These are phyloP conservation scores for Microctenopoma steveboyesi DNA, from an alignment of 2,797 vertebrate genomes.

Conservation along the genomic window DNA sequence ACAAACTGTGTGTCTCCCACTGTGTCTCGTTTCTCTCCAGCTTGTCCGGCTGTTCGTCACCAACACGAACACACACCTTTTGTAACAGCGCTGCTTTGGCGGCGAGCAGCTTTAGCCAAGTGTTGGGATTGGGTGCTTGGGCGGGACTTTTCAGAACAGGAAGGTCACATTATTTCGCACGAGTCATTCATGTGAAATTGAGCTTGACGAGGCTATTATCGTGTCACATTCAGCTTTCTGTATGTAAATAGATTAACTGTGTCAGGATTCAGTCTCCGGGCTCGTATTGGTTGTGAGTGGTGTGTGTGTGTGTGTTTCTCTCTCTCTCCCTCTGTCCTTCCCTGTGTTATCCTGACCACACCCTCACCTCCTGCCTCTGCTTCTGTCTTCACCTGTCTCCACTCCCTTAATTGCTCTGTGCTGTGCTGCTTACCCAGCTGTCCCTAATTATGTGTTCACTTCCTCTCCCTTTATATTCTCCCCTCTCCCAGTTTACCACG, in stretches of 20 bases:
- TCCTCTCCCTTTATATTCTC: too few species aligned
- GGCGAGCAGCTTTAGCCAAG: constrained; percentile 23
- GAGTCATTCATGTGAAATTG: background rate
- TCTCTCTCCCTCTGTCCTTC: too few species aligned
- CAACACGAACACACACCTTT: background rate
- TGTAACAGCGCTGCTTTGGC: background rate
- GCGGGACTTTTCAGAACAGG: background rate
- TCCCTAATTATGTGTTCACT: too few species aligned
- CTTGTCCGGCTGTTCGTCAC: constrained; percentile 18
- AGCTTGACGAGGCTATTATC: background rate
- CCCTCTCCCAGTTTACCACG: too few species aligned
- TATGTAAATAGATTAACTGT: background rate
- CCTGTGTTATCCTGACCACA: too few species aligned
- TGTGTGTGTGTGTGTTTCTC: too few species aligned
- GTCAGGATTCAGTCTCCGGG: too few species aligned
- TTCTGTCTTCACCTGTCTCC: too few species aligned
- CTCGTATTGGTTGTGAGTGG: too few species aligned
- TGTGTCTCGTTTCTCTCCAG: constrained; percentile 12
- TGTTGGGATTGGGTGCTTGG: background rate
- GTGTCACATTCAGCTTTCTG: background rate
- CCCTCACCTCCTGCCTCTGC: too few species aligned
- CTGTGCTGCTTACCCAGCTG: too few species aligned
- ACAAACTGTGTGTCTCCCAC: constrained; percentile 34
- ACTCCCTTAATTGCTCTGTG: too few species aligned
- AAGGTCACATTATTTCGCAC: background rate